Base-by-base conservation (phyloP, 2,888 invertebrate genomes). In the Drosophila aldrichi region DNA sequence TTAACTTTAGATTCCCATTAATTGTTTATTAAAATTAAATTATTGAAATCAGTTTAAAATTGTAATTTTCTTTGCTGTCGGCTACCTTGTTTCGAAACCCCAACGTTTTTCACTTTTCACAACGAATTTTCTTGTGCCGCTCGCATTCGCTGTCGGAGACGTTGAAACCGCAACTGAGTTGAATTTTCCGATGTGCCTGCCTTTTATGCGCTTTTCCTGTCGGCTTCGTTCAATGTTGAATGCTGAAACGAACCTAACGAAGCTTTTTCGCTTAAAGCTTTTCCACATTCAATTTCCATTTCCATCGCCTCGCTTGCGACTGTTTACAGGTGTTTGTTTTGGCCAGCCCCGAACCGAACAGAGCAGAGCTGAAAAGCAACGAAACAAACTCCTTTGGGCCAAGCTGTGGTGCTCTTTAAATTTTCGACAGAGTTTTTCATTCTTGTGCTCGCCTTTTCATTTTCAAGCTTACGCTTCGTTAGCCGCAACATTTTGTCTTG, bases 241-340 rank as follows among this genome's bases (percentile, higher is more conserved):
- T 88, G 74, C 82, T 74, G 81, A 86, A 80, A 6, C 59, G 62
- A 52, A 80, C 56, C 44, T 49, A 63, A 48, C 54, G 78, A 69
- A 70, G 71, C 76, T 69, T 69, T 69, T 62, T 59, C 16, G 38
- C 8, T 10, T 46, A 66, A 79, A 77, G 57, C 66, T 71, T 82
- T 57, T 54, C 38, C 18, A 25, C 25, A 52, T 78, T 81, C 82
- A 69, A 81, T 76, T 22, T 29, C 49, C 65, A 44, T 67, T 73
- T 73, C 56, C 49, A 77, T 71, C 25, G 43, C 34, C 18, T 16
- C 32, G 14, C 56, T 49, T 38, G 40, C 57, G 54, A 60, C 69
- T 59, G 69, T 73, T 88, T 89, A 88, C 86, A 87, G 88, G 90
- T 88, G 87, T 88, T 88, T 86, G 79, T 83, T 88, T 74, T 81